phyloP scores from a whole-genome alignment of 2,113 vertebrate genomes.

The Thunnus thynnus region DNA sequence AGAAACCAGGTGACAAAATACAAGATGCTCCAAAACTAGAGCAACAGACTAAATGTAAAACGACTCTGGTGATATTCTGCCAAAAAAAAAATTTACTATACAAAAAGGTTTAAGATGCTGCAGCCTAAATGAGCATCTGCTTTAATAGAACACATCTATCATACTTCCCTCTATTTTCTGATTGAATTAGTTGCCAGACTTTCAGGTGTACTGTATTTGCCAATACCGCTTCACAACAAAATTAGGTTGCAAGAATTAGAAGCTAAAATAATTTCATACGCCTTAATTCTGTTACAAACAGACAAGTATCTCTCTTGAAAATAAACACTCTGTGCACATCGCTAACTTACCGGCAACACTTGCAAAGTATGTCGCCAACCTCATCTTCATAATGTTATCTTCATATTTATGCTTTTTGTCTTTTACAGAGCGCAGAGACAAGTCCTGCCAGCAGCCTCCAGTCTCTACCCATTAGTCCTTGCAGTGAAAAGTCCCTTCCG shows the following conservation, averaged over 20 bases:
- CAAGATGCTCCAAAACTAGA: not conserved
- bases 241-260: not conserved
- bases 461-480: constrained; percentile 95
- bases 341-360: not conserved
- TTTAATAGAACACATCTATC: not conserved
- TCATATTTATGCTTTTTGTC: constrained; percentile 54
- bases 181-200: not conserved
- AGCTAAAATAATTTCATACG: constrained; percentile 1
- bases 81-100: not conserved
- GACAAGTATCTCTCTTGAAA: not conserved
- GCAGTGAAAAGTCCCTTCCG: constrained; percentile 90
- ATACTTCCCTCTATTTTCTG: not conserved
- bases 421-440: constrained; percentile 91
- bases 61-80: constrained; percentile 9
- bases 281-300: not conserved
- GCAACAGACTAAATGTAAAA: constrained; percentile 10
- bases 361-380: not conserved
- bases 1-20: constrained; percentile 14
- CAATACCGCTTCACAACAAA: constrained; percentile 12
- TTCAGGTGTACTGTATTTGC: not conserved
- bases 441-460: constrained; percentile 95
- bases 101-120: not conserved
- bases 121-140: not conserved
- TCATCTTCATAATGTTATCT: constrained; percentile 14
- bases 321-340: not conserved